Percentiles rank a stretch among this genome's conserved stretches.
These are phyloP conservation scores for Crotophaga sulcirostris DNA, from an alignment of 2,113 vertebrate genomes.

Conservation along the genomic window DNA sequence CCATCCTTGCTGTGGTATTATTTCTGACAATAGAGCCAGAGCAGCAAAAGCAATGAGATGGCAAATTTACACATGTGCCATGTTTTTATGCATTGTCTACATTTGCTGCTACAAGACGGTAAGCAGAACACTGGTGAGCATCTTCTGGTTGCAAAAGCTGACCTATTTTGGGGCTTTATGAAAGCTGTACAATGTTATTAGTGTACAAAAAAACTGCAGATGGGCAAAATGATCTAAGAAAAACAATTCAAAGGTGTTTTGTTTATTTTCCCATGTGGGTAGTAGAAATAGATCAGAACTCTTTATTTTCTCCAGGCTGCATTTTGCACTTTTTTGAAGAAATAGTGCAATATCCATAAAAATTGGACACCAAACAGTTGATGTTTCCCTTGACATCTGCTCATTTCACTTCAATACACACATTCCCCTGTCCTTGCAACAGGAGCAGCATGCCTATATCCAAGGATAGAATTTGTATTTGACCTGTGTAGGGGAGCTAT, in stretches of 20 bases:
- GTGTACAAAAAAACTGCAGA: background rate
- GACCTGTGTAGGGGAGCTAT: background rate
- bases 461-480: background rate
- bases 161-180: constrained; percentile 25
- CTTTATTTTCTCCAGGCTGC: background rate
- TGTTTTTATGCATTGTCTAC: constrained; percentile 40
- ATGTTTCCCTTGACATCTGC: background rate
- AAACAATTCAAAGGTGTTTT: constrained; percentile 38
- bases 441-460: background rate
- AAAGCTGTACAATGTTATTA: background rate
- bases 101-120: constrained; percentile 54
- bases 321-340: background rate
- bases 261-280: constrained; percentile 4
- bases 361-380: background rate
- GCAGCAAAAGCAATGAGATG: constrained; percentile 63
- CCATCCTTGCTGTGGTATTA: constrained; percentile 47
- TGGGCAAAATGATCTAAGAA: constrained; percentile 15
- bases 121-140: constrained; percentile 37
- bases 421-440: background rate
- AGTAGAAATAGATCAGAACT: constrained; percentile 36
- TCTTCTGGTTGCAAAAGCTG: constrained; percentile 30
- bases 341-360: background rate
- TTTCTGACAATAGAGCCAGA: constrained; percentile 65
- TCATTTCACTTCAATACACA: background rate
- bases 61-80: constrained; percentile 65